Conservation (phyloP, 2,113 vertebrate genomes). For the Cavia porcellus region DNA sequence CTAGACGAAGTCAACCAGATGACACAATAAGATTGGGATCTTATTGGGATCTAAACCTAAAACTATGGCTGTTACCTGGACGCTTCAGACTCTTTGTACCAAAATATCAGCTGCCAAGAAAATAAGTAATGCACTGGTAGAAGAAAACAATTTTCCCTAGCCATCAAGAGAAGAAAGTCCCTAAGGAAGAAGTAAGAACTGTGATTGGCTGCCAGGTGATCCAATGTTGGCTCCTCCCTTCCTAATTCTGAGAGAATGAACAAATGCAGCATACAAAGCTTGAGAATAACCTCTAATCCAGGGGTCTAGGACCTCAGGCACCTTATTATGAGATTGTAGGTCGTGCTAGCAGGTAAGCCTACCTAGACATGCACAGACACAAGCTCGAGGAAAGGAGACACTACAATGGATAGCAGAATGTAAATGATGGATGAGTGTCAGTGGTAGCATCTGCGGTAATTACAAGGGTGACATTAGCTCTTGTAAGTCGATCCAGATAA, state of each 20-base stretch:
- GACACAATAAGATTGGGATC: neutral
- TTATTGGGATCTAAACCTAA: neutral
- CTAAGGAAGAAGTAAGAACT: neutral
- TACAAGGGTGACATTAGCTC: neutral
- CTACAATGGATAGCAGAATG: neutral
- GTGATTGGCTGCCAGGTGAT: neutral
- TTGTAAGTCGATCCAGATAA: neutral
- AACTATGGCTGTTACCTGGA: neutral
- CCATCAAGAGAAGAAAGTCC: neutral
- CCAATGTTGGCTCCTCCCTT: neutral
- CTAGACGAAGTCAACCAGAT: neutral
- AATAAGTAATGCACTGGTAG: neutral
- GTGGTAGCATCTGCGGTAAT: neutral
- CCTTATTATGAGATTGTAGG: neutral
- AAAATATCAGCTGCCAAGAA: neutral
- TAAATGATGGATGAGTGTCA: neutral
- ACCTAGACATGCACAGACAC: neutral
- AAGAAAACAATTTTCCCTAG: neutral
- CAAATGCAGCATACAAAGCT: neutral
- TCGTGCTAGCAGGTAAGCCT: neutral
- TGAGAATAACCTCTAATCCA: neutral
- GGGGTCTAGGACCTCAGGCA: no score
- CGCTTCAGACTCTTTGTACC: neutral
- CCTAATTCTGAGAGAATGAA: neutral
- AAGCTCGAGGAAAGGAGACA: neutral